Base-by-base conservation (phyloP, 2,797 vertebrate species). In the Nannoperca obscura region DNA sequence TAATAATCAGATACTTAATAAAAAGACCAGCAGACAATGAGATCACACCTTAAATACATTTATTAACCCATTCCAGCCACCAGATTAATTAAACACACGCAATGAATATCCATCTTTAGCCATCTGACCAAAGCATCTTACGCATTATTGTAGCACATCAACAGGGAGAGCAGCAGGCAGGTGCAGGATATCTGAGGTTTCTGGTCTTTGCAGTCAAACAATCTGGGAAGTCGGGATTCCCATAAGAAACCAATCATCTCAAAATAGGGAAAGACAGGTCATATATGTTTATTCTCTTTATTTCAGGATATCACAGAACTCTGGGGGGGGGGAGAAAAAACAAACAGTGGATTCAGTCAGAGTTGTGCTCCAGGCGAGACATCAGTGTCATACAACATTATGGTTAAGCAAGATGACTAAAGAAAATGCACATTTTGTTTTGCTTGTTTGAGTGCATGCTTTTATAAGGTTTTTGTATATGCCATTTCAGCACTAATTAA, bases 231-330 rank as follows among this genome's bases (percentile, higher is more conserved):
- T 79, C 61, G 57, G 59, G 65, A 60, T 63, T 20, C 55, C 67
- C n/a, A 46, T 47, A 19, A 62, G 34, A 80, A 77, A 78, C n/a
- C n/a, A 7, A 3, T 61, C 12, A 30, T 72, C 15, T 86, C 20
- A 74, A 64, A 69, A 67, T 1, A 54, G 65, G 73, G 81, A 57
- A 55, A 64, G 46, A 72, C 17, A 58, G 78, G 57, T 47, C 53
- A 9, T 13, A 10, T 4, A 15, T 38, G 34, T 49, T 72, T 47
- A 2, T 47, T 65, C 8, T 80, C 52, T 85, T 89, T 78, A 92
- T 71, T 94, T 92, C 77, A 94, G 87, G 58, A 94, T 92, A 54
- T 85, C 74, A 47, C 88, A 93, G 88, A 94, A 95, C 86, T 94
- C 94, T 94, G 91, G n/a, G 46, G 69, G n/a, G 49, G 68, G 6